phyloP scores from a whole-genome alignment of 1,140 invertebrate species.

The Leptopilina boulardi region DNA sequence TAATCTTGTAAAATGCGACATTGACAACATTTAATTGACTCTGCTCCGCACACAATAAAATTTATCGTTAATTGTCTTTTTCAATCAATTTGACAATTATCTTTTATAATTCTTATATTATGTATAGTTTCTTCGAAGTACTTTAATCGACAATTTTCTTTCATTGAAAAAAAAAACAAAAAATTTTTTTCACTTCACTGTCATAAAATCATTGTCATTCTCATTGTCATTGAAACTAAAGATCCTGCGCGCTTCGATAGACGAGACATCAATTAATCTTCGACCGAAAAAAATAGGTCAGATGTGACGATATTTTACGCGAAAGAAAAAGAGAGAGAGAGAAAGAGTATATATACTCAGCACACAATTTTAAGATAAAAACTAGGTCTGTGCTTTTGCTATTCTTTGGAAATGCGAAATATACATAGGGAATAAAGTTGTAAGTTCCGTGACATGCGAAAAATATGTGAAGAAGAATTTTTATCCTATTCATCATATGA shows the following conservation, averaged over 20 bases:
- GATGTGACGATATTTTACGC: background rate
- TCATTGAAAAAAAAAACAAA: background rate
- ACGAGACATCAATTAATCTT: conserved; percentile 40
- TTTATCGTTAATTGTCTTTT: background rate
- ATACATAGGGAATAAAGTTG: no score
- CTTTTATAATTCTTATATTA: background rate
- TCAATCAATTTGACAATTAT: no score
- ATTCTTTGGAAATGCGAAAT: background rate
- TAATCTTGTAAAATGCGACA: background rate
- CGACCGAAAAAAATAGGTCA: conserved; percentile 37
- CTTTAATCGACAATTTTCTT: background rate
- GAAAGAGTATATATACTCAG: background rate
- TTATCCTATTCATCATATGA: background rate
- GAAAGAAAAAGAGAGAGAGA: conserved; percentile 6
- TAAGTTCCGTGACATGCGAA: background rate
- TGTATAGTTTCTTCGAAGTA: background rate
- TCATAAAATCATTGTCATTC: conserved; percentile 25
- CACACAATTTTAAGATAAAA: conserved; percentile 7
- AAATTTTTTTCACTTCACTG: conserved; percentile 1
- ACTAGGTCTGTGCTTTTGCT: background rate
- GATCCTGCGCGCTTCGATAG: conserved; percentile 32
- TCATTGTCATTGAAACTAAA: conserved; percentile 45
- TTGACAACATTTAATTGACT: background rate
- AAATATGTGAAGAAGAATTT: background rate
- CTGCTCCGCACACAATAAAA: background rate